Base-by-base conservation (phyloP, 2,113 vertebrate genomes). In the Harpagus bidentatus region DNA sequence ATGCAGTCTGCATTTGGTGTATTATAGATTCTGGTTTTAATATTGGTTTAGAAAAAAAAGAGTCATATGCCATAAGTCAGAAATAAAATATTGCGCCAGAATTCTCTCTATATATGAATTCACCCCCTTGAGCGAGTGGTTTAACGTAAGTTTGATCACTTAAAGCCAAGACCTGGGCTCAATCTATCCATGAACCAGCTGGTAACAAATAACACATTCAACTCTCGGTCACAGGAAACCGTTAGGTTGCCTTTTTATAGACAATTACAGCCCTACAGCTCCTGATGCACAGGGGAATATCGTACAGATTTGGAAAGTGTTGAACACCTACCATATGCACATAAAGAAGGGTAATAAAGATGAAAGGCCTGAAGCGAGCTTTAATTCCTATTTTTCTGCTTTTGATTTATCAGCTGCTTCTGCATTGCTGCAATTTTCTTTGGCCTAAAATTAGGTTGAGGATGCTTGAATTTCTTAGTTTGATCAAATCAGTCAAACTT, bases 171-270 rank as follows among this genome's bases (percentile, higher is more conserved):
- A 78, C 55, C 71, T 92, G 71, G 82, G 61, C 82, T 96, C 55
- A 91, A 59, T 89, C 65, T 96, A 48, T 59, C 82, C 55, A 22
- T 85, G 89, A 97, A 95, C 91, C 86, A 96, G 92, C 92, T 96
- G 94, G 83, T 96, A 97, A 96, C 93, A 97, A 97, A 96, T 96
- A 97, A 97, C 96, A 97, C 78, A 84, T 96, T 97, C 90, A 97
- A 56, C 63, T 91, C 66, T 86, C n/a, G 12, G 94, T 66, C 87
- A 93, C 90, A 96, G 94, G 90, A 97, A 96, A 86, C 93, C 84
- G 88, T 95, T 95, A 82, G 83, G 71, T 90, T 93, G 73, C 88
- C 65, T 93, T 97, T 98, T 97, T 97, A 96, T 94, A 95, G 97
- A 86, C 82, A 86, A 28, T 93, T 92, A 88, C 69, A 66, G 62